phyloP scores from a whole-genome alignment of 1,140 invertebrate genomes.

The Alviniconcha marisindica region DNA sequence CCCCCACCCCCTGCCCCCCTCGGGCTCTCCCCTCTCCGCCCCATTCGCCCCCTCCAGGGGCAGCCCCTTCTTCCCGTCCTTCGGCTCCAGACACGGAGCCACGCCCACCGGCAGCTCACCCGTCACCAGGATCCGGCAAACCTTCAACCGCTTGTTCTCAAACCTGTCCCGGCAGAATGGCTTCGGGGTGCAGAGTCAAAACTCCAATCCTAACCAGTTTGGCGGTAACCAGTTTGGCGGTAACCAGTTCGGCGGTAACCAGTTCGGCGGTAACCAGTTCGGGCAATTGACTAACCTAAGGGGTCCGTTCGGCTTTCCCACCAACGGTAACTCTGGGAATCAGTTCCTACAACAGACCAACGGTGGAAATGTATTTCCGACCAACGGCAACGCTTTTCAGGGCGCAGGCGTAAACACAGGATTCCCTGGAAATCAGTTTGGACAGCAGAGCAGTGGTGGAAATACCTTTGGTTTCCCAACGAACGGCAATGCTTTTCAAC shows the following conservation, averaged over 20 bases:
- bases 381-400: background rate
- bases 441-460: background rate
- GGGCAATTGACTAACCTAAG: too few species aligned
- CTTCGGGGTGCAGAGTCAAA: background rate
- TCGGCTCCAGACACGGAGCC: background rate
- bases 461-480: background rate
- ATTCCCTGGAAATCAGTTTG: background rate
- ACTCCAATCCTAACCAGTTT: background rate
- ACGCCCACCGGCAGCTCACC: background rate
- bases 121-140: background rate
- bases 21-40: background rate
- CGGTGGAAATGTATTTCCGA: background rate
- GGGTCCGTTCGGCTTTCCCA: background rate
- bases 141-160: background rate
- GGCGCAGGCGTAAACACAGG: background rate
- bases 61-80: constrained; percentile 33
- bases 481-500: background rate
- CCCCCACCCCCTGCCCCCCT: constrained; percentile 14
- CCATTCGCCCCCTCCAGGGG: background rate
- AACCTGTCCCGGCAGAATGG: background rate
- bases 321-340: background rate
- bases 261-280: background rate
- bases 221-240: background rate
- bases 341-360: background rate
- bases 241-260: background rate